A percentile compares a stretch with the other conserved stretches of the same genome.
These are phyloP conservation scores for Tragelaphus buxtoni DNA, from an alignment of 2,113 vertebrate genomes.

Conservation along the genomic window DNA sequence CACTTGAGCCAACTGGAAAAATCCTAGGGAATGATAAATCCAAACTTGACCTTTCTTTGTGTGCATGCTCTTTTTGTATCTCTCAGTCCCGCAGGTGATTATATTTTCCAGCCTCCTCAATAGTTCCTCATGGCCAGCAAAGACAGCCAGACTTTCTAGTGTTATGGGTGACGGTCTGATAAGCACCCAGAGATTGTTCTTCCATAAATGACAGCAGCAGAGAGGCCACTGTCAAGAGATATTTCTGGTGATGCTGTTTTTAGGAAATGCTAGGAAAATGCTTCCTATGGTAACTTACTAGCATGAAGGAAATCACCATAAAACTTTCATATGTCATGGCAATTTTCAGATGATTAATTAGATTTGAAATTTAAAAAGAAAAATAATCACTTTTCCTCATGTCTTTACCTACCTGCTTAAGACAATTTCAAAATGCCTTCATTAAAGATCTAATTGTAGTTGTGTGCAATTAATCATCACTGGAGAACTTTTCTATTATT, in stretches of 20 bases:
- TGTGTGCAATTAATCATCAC: background rate
- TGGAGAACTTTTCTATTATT: background rate
- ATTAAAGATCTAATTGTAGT: background rate
- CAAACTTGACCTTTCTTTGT: background rate
- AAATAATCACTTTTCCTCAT: background rate
- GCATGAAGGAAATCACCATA: background rate
- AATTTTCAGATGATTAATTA: background rate
- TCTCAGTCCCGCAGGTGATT: background rate
- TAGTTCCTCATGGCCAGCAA: background rate
- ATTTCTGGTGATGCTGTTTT: background rate
- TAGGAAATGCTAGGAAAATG: background rate
- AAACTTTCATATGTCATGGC: background rate
- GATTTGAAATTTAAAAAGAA: background rate
- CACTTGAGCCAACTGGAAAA: background rate
- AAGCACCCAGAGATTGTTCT: background rate
- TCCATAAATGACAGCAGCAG: background rate
- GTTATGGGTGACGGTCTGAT: background rate
- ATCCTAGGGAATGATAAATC: background rate
- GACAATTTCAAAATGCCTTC: background rate
- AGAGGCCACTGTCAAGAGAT: background rate
- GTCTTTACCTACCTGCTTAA: background rate
- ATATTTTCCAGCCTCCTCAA: background rate
- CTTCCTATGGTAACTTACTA: background rate
- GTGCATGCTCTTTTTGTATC: no score
- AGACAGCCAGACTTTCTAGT: background rate